Evolutionary conservation across 1,140 invertebrate genomes (phyloP), one percentile per base, ranked within the genome.

Genomic region (Homalodisca vitripennis): DNA sequence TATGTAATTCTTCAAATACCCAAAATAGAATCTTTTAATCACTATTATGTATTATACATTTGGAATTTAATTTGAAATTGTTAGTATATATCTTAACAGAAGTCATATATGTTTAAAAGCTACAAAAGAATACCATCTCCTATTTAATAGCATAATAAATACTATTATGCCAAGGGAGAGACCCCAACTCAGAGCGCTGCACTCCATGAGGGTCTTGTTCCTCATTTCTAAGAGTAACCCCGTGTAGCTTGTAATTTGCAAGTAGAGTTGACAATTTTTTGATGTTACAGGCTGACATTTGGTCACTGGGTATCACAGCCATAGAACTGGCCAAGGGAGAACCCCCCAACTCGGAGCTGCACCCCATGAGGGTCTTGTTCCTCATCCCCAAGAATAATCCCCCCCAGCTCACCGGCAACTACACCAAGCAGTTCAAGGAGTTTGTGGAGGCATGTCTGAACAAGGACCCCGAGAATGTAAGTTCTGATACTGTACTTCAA

Each of bases 131-230:
- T n/a, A n/a, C n/a, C n/a, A n/a, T n/a, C n/a, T n/a, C n/a, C n/a
- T n/a, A n/a, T n/a, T n/a, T n/a, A n/a, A n/a, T n/a, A n/a, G n/a
- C n/a, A n/a, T n/a, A n/a, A n/a, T n/a, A n/a, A n/a, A n/a, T n/a
- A n/a, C n/a, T n/a, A n/a, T n/a, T n/a, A n/a, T n/a, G 98, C 98
- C 27, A 99, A 99, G 82, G 97, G 98, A 20, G 98, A 99, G n/a
- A n/a, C n/a, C 98, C 98, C 12, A 98, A 99, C 82, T 98, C 97
- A 3, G 98, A 99, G n/a, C n/a, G 78, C 84, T 99, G 29, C 98
- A 99, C 84, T 98, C 98, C 3, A 99, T 99, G 98, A 86, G 97
- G 78, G 98, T 99, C 24, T 87, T 99, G 20, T 99, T 99, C 82
- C 88, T 99, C 66, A 99, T 99, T 79, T 98, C 98, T 46, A 99